Base-by-base conservation (phyloP, 2,888 invertebrate species). In the Sicus ferrugineus region DNA sequence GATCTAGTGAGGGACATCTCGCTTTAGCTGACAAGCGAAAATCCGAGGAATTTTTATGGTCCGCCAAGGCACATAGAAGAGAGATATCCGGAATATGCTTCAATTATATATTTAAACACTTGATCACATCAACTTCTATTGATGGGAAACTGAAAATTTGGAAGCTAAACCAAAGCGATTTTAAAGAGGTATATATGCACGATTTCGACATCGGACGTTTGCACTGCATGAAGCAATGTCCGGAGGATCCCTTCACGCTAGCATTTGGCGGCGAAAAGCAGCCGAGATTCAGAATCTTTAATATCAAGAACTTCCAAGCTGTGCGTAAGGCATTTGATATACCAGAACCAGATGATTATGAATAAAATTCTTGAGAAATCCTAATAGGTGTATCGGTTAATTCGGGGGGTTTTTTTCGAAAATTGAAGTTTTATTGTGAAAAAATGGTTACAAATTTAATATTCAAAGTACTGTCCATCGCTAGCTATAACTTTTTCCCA, bases 61-160 rank as follows among this genome's bases (percentile, higher is more conserved):
- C 89, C 6, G 80, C 92, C n/a, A 84, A 89, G 63, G 94, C 93
- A 0, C 97, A 97, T 81, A 89, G 89, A 61, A 91, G 93, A 77
- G 94, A 95, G 87, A 90, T 96, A 28, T 94, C 96, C 74, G 96
- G 93, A 77, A 86, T 96, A 38, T 88, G 90, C 69, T 85, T 94
- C 61, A 95, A 94, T 81, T 87, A 88, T 0, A 87, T 89, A 68
- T 90, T 93, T 70, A 90, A 91, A 0, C 93, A 93, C 3, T 86
- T 95, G 61, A 86, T 97, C 80, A 88, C 94, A 2, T 93, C 95
- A 0, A 88, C 91, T 1, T 92, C 94, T 6, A 89, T 91, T 2
- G 96, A 97, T 81, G 92, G 93, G 72, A 87, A 88, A n/a, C 82
- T 96, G 3, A 96, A 95, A 87, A 89, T 93, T 0, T 97, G 97